Evolutionary conservation across 2,113 vertebrate genomes (phyloP), one percentile per base, ranked within the genome.

Genomic region (Rhizomys pruinosus): DNA sequence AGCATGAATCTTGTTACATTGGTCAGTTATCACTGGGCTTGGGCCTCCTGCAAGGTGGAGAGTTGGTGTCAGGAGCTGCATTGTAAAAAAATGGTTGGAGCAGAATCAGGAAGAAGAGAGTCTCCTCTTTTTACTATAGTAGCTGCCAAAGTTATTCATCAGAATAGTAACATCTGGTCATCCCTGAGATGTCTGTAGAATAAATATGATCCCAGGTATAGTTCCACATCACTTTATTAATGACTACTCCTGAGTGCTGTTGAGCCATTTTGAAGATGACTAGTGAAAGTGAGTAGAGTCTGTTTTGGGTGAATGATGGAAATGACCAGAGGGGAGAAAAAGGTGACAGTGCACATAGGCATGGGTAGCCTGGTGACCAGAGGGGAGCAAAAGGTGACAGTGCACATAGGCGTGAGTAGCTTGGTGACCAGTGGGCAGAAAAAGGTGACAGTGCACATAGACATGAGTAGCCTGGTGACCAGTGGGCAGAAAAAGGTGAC

Each of bases 51-150:
- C 42, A 57, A 42, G 20, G 27, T 66, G n/a, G 32, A 89, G 32
- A 84, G 25, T 79, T 79, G 39, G n/a, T 74, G 22, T 9, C 44
- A 22, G 74, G 25, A 61, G 6, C 93, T 29, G 37, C 72, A 64
- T 78, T 92, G 44, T 86, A 57, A n/a, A 74, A n/a, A 94, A 84
- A 34, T 86, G 32, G 29, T 27, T 74, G 76, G 37, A 71, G 11
- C 57, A 86, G 25, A 85, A 27, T 89, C 13, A 92, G 15, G 47
- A 92, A 19, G 1, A n/a, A n/a, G 12, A 69, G 1, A 55, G 37
- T 59, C 8, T 92, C n/a, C 87, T 57, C n/a, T 73, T 87, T 89
- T 92, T 57, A 88, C 25, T 59, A 5, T 73, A 73, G 34, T 25
- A 77, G 44, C n/a, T 59, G 27, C 19, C 76, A 55, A 74, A 3